Conservation (phyloP, 1,140 invertebrate genomes). For the Apis mellifera region Amel_HAv3.1 CM009932.2:10848001-10848500, state of each 20-base stretch:
- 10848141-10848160: constrained; percentile 73
- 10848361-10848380: background rate
- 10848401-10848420: constrained; percentile 36
- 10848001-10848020: constrained; percentile 3
- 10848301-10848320: constrained; percentile 12
- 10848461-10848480: constrained; percentile 58
- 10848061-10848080: constrained; percentile 45
- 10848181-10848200: constrained; percentile 68
- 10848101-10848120: constrained; percentile 19
- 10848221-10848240: constrained; percentile 73
- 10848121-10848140: constrained; percentile 49
- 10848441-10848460: constrained; percentile 45
- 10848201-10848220: constrained; percentile 73
- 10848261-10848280: background rate
- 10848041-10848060: constrained; percentile 42
- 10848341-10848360: background rate
- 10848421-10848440: constrained; percentile 70
- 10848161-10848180: constrained; percentile 76
- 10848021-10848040: constrained; percentile 49
- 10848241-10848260: constrained; percentile 69
- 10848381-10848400: background rate
- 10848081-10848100: constrained; percentile 38
- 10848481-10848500: constrained; percentile 73
- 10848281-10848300: background rate
- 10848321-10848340: background rate